These are phyloP conservation scores for Ceyx melanurus DNA, from an alignment of 2,113 vertebrate genomes.

Conservation along the genomic window DNA sequence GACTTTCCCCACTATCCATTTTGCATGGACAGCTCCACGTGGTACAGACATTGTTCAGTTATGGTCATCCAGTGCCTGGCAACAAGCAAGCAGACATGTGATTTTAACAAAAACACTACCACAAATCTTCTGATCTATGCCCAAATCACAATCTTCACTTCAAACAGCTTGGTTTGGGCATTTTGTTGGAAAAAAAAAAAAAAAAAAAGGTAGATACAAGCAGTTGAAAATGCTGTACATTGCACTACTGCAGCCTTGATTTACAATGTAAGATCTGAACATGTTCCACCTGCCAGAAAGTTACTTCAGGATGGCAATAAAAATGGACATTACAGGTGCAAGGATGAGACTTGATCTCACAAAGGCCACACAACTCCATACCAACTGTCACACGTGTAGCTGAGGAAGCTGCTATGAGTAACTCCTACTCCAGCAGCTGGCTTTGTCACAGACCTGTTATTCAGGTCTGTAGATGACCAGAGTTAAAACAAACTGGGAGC, in stretches of 20 bases:
- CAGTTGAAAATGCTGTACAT: not conserved
- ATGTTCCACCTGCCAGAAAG: fast-evolving
- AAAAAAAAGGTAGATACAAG: not conserved
- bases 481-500: not conserved
- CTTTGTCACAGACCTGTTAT: not conserved
- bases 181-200: not conserved
- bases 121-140: not conserved
- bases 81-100: constrained; percentile 31
- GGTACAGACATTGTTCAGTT: constrained; percentile 83
- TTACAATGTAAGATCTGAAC: fast-evolving
- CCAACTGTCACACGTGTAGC: fast-evolving
- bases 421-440: not conserved
- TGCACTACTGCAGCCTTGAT: not conserved
- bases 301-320: not conserved
- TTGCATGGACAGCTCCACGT: constrained; percentile 87
- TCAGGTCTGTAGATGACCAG: not conserved
- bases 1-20: constrained; percentile 93
- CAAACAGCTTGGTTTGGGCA: not conserved
- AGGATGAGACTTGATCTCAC: not conserved
- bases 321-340: fast-evolving
- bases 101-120: constrained; percentile 1
- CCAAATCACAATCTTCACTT: not conserved
- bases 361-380: not conserved
- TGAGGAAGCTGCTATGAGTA: not conserved
- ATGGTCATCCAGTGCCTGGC: constrained; percentile 32